Evolutionary conservation across 2,797 vertebrate genomes (phyloP).

Genomic region (Neosalanx taihuensis): DNA sequence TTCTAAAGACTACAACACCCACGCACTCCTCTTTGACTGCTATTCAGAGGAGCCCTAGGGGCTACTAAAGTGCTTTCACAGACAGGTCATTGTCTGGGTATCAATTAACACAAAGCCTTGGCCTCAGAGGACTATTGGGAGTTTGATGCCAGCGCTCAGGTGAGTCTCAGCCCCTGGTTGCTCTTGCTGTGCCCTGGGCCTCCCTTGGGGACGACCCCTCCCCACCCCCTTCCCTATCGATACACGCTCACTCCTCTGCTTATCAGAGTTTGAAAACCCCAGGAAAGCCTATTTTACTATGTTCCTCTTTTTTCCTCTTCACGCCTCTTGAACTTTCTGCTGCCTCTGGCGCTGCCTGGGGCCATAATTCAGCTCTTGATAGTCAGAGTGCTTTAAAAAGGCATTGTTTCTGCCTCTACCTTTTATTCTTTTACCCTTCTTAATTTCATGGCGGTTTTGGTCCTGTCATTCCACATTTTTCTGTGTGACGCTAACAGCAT

Average conservation of each 20-base stretch:
- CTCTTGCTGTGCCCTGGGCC: conserved; percentile 49
- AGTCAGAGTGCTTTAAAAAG: conserved; percentile 55
- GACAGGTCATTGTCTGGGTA: conserved; percentile 4
- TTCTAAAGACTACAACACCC: conserved; percentile 2
- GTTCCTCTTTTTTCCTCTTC: conserved; percentile 42
- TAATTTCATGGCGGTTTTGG: conserved; percentile 47
- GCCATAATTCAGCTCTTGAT: conserved; percentile 61
- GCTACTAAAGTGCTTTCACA: background rate
- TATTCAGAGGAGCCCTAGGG: background rate
- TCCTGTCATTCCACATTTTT: conserved; percentile 26
- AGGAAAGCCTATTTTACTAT: conserved; percentile 42
- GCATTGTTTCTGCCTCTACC: conserved; percentile 18
- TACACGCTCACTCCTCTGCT: conserved; percentile 14
- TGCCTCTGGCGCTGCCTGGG: conserved; percentile 60
- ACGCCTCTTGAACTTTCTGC: conserved; percentile 69
- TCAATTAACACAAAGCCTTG: background rate
- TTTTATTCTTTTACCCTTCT: conserved; percentile 26
- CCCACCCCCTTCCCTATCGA: background rate
- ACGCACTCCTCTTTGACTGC: background rate
- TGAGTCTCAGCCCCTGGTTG: conserved; percentile 63
- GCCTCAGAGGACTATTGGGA: conserved; percentile 42
- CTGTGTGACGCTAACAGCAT: background rate
- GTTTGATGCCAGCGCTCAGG: conserved; percentile 58
- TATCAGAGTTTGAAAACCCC: conserved; percentile 51
- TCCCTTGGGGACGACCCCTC: conserved; percentile 41